Conservation (phyloP, 2,797 vertebrate species). For the Notoglanidium macrostoma region DNA sequence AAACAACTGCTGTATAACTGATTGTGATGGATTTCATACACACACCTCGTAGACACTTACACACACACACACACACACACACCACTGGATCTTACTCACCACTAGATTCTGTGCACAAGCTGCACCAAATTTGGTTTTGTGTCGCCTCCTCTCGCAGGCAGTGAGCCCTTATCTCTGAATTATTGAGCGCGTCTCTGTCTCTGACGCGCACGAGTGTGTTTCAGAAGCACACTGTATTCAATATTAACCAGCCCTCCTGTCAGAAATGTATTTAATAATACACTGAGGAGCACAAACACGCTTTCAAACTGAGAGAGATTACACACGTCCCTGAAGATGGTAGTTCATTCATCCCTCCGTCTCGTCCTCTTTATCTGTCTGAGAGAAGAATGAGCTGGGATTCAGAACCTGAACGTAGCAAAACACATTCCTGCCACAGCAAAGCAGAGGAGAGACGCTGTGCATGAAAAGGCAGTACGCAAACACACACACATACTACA, state of each 20-base stretch:
- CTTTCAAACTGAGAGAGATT: not conserved
- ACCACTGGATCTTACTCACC: not conserved
- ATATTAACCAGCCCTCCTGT: not conserved
- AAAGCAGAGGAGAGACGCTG: not conserved
- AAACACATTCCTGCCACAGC: not conserved
- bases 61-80: slow-evolving; percentile 22
- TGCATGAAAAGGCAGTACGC: no score
- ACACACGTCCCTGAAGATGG: not conserved
- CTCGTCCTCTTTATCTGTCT: not conserved
- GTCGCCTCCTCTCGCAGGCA: not conserved
- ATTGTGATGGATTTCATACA: not conserved
- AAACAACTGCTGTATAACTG: no score
- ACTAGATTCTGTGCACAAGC: not conserved
- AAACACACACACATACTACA: not conserved
- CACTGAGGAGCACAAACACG: not conserved
- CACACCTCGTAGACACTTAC: not conserved
- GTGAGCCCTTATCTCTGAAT: not conserved
- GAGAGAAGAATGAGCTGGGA: not conserved
- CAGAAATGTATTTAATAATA: not conserved
- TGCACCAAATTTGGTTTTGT: not conserved
- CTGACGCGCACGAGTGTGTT: not conserved
- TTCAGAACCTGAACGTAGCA: no score
- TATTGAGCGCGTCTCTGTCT: not conserved
- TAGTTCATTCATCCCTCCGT: not conserved
- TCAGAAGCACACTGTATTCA: not conserved